Conservation (phyloP, 2,888 invertebrate genomes). For the Apotomis capreana region DNA sequence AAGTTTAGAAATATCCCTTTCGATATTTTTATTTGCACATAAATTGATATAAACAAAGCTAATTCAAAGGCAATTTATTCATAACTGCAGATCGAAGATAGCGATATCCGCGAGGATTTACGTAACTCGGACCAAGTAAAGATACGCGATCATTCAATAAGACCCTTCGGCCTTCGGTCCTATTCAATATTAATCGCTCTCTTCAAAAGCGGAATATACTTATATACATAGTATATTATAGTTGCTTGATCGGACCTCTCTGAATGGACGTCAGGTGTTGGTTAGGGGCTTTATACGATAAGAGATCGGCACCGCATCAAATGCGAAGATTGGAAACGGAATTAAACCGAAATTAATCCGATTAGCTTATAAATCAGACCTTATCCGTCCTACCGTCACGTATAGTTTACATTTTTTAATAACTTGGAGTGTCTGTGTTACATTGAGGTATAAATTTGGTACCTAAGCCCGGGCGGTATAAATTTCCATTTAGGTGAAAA, state of each 20-base stretch:
- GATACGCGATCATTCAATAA: slow-evolving; percentile 24
- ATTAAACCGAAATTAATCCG: slow-evolving; percentile 15
- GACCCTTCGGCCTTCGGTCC: slow-evolving; percentile 29
- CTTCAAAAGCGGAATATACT: slow-evolving; percentile 18
- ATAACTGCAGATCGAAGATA: slow-evolving; percentile 10
- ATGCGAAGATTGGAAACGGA: slow-evolving; percentile 4
- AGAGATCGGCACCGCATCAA: slow-evolving; percentile 1
- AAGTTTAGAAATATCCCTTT: neutral
- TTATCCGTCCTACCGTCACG: neutral
- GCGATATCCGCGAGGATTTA: slow-evolving; percentile 21
- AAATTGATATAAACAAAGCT: neutral
- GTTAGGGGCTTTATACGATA: slow-evolving; percentile 16
- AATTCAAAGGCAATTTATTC: slow-evolving; percentile 3
- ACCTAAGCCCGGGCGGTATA: slow-evolving; percentile 59
- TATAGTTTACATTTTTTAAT: slow-evolving; percentile 10
- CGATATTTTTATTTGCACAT: neutral
- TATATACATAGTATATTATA: slow-evolving; percentile 18
- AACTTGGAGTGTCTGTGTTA: slow-evolving; percentile 2
- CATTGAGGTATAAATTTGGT: slow-evolving; percentile 23
- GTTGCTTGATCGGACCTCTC: neutral
- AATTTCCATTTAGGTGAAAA: slow-evolving; percentile 69
- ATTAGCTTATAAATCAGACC: slow-evolving; percentile 2
- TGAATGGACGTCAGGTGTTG: slow-evolving; percentile 25
- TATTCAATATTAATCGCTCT: slow-evolving; percentile 38
- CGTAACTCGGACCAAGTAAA: slow-evolving; percentile 19